Conservation (phyloP, 2,113 vertebrate species). For the Irena cyanogastra region DNA sequence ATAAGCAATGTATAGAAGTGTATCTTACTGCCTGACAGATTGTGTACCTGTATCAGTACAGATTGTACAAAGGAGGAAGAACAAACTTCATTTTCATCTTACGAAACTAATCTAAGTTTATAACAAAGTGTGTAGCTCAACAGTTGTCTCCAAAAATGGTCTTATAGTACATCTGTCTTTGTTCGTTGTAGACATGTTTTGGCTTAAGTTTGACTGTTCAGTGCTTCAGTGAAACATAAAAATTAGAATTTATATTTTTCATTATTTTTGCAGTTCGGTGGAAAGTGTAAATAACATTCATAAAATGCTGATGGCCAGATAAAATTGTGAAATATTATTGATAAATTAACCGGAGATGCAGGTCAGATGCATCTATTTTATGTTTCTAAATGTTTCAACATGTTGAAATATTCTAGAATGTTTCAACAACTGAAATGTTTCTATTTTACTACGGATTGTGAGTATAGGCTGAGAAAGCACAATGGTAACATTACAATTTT, state of each 20-base stretch:
- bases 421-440: no score
- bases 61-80: not conserved
- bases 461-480: not conserved
- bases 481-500: not conserved
- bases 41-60: not conserved
- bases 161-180: not conserved
- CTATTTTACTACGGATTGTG: not conserved
- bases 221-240: not conserved
- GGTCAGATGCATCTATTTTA: no score
- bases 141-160: not conserved
- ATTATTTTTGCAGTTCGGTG: constrained; percentile 18
- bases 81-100: not conserved
- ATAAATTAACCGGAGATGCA: not conserved
- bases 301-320: not conserved
- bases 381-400: no score
- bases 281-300: not conserved
- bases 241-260: not conserved
- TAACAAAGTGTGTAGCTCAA: not conserved
- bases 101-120: not conserved
- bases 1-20: not conserved
- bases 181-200: not conserved
- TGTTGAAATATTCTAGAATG: no score
- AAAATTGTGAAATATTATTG: constrained; percentile 26
- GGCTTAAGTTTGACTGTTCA: not conserved
- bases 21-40: not conserved